These are phyloP conservation scores for Periophthalmodon schlosseri DNA, from an alignment of 2,113 vertebrate genomes.

Conservation along the genomic window DNA sequence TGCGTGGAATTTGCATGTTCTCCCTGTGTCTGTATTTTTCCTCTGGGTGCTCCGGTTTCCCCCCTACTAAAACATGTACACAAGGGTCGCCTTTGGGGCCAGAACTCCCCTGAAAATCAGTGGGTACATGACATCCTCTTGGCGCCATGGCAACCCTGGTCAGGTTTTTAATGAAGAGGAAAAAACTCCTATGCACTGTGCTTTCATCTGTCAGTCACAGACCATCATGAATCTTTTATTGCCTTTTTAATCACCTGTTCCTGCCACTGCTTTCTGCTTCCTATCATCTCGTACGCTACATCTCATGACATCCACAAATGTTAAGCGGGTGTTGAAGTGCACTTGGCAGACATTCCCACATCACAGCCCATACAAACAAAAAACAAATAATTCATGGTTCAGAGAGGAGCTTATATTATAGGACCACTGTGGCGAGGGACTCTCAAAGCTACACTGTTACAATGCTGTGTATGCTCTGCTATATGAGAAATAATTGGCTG, in stretches of 20 bases:
- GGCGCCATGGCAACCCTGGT: conserved; percentile 6
- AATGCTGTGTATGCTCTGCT: conserved; percentile 23
- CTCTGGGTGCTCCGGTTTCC: neutral
- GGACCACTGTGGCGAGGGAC: conserved; percentile 26
- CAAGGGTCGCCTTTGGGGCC: too few relatives aligned
- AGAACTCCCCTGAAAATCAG: too few relatives aligned
- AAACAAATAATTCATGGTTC: conserved; percentile 55
- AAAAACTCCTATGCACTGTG: conserved; percentile 3
- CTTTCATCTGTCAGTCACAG: conserved; percentile 31
- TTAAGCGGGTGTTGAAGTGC: conserved; percentile 32
- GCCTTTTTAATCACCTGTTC: conserved; percentile 18
- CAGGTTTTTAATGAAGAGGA: conserved; percentile 13
- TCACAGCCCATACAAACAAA: conserved; percentile 54
- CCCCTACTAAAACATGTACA: too few relatives aligned
- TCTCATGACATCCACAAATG: conserved; percentile 31
- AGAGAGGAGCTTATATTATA: conserved; percentile 38
- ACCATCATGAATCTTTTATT: conserved; percentile 15
- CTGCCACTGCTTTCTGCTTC: conserved; percentile 24
- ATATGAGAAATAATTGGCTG: conserved; percentile 45
- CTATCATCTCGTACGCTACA: conserved; percentile 28
- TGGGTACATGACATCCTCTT: neutral
- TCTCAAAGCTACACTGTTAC: conserved; percentile 38
- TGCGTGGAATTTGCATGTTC: too few relatives aligned
- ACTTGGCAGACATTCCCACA: conserved; percentile 38
- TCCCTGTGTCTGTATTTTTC: too few relatives aligned